Conservation (phyloP, 2,797 vertebrate species). For the Poecilia gillii region DNA sequence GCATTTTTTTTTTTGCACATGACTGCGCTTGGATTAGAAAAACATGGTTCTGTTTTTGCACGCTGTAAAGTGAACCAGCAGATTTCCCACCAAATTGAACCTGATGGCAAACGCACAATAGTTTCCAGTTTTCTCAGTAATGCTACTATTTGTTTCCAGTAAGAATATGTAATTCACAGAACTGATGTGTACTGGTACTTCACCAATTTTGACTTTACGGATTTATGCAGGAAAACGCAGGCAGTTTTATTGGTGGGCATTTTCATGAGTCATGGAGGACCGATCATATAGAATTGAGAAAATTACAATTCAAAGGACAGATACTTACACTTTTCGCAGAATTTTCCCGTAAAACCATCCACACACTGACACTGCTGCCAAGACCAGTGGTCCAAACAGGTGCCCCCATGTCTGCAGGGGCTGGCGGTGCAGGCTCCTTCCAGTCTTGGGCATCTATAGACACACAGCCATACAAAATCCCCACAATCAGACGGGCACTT, state of each 20-base stretch:
- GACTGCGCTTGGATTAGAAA: slow-evolving; percentile 4
- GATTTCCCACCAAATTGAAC: slow-evolving; percentile 44
- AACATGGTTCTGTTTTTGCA: neutral
- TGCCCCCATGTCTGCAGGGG: slow-evolving; percentile 92
- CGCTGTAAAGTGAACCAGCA: slow-evolving; percentile 35
- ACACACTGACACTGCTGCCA: slow-evolving; percentile 95
- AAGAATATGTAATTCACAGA: slow-evolving; percentile 26
- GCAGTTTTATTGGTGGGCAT: slow-evolving; percentile 3
- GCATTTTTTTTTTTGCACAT: slow-evolving; percentile 3
- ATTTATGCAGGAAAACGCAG: slow-evolving; percentile 37
- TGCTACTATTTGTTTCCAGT: slow-evolving; percentile 31
- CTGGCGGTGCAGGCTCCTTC: slow-evolving; percentile 89
- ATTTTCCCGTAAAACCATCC: slow-evolving; percentile 91
- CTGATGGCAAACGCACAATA: slow-evolving; percentile 35
- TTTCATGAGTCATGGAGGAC: slow-evolving; percentile 51
- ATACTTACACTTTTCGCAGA: slow-evolving; percentile 95
- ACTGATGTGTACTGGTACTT: slow-evolving; percentile 25
- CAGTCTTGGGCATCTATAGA: slow-evolving; percentile 90
- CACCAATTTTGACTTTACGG: slow-evolving; percentile 17
- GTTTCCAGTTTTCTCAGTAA: slow-evolving; percentile 13
- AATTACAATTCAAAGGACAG: slow-evolving; percentile 40
- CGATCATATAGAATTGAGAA: slow-evolving; percentile 49
- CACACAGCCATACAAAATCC: slow-evolving; percentile 40
- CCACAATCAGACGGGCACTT: slow-evolving; percentile 53
- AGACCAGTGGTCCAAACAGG: slow-evolving; percentile 94